Evolutionary conservation across 2,113 vertebrate genomes (phyloP), one percentile per base, ranked within the genome.

Genomic region (Petromus typicus): DNA sequence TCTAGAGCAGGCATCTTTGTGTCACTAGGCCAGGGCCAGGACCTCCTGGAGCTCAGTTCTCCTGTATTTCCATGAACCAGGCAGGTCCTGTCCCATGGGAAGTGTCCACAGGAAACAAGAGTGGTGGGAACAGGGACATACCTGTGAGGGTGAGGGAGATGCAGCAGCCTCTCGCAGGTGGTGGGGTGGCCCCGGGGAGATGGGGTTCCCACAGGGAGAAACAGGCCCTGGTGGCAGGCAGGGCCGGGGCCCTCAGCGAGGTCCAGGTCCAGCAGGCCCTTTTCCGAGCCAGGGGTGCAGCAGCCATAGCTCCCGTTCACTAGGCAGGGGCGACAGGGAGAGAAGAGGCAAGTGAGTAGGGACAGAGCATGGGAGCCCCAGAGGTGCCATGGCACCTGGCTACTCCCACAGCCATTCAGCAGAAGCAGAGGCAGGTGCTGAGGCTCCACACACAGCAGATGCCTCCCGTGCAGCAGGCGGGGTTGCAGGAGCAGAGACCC

Each of bases 21-120:
- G 76, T 73, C 80, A 32, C 54, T 98, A 99, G 96, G 99, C 99
- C 95, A 99, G 98, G 56, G 99, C 99, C 97, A 99, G 99, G 96
- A 98, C 98, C 97, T 99, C 99, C 97, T 98, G 98, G 37, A 99
- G 99, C 96, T 99, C 99, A 37, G 99, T 99, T 97, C 99, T 97
- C 99, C 99, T 94, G 99, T 99, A 98, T 99, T 99, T 95, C 99
- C 98, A 99, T 98, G 94, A 99, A 98, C 98, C 99, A 99, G 17
- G 99, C 99, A 80, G 54, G 37, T 40, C 78, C 48, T 54, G 30
- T 59, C 48, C n/a, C 27, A 14, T n/a, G 18, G 22, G 45, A 25
- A 51, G 8, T 1, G 0, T 69, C 59, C 59, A 34, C 12, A 20
- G 85, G 56, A 57, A 56, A 37, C 63, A 10, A 75, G 71, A 80